Evolutionary conservation across 1,140 invertebrate genomes (phyloP).

Genomic region (Drosophila lacteicornis): DNA sequence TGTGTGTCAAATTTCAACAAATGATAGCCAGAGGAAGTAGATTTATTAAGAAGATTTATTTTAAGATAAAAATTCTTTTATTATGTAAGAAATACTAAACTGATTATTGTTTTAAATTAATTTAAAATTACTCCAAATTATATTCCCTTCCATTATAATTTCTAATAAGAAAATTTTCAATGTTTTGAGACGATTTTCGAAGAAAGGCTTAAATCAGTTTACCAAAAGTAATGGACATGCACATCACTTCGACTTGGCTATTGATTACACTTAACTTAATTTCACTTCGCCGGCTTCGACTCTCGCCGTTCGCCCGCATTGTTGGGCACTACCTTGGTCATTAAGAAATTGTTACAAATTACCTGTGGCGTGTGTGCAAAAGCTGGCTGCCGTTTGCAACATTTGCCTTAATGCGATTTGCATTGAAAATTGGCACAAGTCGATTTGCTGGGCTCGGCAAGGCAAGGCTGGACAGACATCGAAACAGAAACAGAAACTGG

Average conservation of each 20-base stretch:
- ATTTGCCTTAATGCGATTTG: slow-evolving; percentile 67
- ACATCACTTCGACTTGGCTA: slow-evolving; percentile 4
- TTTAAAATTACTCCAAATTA: no score
- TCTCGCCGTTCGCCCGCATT: slow-evolving; percentile 15
- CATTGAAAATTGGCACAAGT: slow-evolving; percentile 67
- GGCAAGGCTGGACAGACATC: slow-evolving; percentile 21
- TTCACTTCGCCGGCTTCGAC: slow-evolving; percentile 23
- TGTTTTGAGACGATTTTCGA: background rate
- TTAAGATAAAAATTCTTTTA: no score
- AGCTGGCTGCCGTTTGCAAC: slow-evolving; percentile 55
- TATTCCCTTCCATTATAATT: background rate
- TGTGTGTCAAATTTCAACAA: no score
- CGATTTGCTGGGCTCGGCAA: slow-evolving; percentile 55
- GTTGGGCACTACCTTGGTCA: slow-evolving; percentile 35
- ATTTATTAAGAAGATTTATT: no score
- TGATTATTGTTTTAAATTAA: no score
- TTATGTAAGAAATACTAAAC: no score
- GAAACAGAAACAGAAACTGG: slow-evolving; percentile 6
- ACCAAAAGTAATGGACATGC: background rate
- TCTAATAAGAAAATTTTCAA: background rate
- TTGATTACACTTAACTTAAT: slow-evolving; percentile 41
- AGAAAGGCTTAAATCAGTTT: background rate
- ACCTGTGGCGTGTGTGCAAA: slow-evolving; percentile 56
- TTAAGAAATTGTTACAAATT: slow-evolving; percentile 68
- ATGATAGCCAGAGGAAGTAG: no score